Conservation (phyloP, 1,140 invertebrate genomes). For the Drosophila tani region DNA sequence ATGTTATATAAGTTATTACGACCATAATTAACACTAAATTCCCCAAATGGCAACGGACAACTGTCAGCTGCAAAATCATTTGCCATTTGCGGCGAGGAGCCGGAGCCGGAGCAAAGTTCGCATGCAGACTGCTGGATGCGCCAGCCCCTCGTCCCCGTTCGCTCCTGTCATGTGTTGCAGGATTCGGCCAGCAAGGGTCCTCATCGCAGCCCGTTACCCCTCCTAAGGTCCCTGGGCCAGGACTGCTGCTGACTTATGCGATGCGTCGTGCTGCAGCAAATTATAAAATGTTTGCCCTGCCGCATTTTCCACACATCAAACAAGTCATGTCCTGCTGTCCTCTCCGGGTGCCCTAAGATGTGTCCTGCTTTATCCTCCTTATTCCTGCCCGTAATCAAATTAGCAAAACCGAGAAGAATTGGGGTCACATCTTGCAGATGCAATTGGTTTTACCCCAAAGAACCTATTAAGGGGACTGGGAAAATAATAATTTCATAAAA, state of each 20-base stretch:
- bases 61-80: constrained; percentile 78
- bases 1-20: constrained; percentile 76
- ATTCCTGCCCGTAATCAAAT: constrained; percentile 57
- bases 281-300: constrained; percentile 74
- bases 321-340: constrained; percentile 61
- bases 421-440: constrained; percentile 54
- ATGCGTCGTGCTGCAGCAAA: constrained; percentile 68
- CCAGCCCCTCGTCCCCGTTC: constrained; percentile 31
- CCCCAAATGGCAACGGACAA: constrained; percentile 73
- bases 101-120: constrained; percentile 12
- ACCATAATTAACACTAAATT: constrained; percentile 79
- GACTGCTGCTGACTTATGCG: constrained; percentile 64
- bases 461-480: no score
- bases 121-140: constrained; percentile 48
- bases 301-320: constrained; percentile 69
- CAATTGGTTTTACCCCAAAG: constrained; percentile 8
- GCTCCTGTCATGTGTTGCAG: constrained; percentile 56
- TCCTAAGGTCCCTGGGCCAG: background rate
- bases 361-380: constrained; percentile 31
- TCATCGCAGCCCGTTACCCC: constrained; percentile 12
- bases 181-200: constrained; percentile 46
- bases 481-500: background rate
- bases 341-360: constrained; percentile 38
- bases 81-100: constrained; percentile 63
- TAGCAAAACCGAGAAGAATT: constrained; percentile 40